Conservation (phyloP, 2,113 vertebrate species). For the Phaethornis superciliosus region DNA sequence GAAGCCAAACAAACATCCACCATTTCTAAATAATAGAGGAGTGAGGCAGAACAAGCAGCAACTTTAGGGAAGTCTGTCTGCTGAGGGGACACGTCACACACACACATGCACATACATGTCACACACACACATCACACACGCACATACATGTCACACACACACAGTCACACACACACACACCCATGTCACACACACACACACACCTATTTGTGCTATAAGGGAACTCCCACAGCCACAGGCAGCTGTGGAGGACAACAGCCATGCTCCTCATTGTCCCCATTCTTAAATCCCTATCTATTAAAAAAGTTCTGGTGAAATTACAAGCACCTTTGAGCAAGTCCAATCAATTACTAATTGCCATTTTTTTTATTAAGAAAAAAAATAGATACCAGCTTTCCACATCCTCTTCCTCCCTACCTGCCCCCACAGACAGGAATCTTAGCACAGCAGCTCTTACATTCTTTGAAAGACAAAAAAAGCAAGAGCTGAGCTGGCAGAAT, state of each 20-base stretch:
- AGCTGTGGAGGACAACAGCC: background rate
- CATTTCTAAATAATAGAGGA: background rate
- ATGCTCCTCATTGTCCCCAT: background rate
- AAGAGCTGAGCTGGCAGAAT: background rate
- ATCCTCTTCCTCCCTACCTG: background rate
- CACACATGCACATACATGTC: too few relatives aligned
- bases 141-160: too few relatives aligned
- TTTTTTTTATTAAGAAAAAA: background rate
- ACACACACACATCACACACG: too few relatives aligned
- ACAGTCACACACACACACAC: too few relatives aligned
- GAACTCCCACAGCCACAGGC: background rate
- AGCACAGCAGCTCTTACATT: background rate
- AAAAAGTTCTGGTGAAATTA: background rate
- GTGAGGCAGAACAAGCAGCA: background rate
- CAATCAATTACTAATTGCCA: background rate
- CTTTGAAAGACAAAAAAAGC: background rate
- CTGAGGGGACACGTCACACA: background rate
- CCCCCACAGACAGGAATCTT: background rate
- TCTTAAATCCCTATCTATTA: background rate
- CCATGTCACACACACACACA: too few relatives aligned
- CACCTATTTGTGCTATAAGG: background rate
- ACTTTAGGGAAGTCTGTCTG: fast-evolving
- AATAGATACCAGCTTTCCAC: background rate
- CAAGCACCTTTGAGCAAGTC: background rate
- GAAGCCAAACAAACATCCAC: background rate